Conservation (phyloP, 1,140 invertebrate genomes). For the Laodelphax striatellus region DNA sequence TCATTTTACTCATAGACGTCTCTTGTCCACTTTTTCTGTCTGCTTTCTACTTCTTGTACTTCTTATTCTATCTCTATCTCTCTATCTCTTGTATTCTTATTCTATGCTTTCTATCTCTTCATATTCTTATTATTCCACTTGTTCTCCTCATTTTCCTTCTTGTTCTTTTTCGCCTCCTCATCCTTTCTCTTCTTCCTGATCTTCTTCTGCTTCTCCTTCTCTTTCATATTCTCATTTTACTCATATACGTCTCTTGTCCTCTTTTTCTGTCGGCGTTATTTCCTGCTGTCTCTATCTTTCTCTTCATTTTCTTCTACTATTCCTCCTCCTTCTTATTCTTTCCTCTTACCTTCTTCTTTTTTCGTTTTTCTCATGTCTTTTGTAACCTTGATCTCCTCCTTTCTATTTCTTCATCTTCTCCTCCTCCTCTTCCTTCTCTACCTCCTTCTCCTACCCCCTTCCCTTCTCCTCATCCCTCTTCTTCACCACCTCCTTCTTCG, state of each 20-base stretch:
- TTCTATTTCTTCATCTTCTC: no score
- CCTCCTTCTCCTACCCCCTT: conserved; percentile 9
- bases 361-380: no score
- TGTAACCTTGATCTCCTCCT: no score
- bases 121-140: background rate
- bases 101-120: background rate
- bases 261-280: no score
- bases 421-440: conserved; percentile 22
- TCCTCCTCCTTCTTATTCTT: conserved; percentile 2
- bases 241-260: no score
- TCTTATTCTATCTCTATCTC: no score
- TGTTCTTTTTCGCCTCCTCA: conserved; percentile 8
- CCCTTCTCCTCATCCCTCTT: background rate
- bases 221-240: background rate
- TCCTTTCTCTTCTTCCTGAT: conserved; percentile 10
- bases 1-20: no score
- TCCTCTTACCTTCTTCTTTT: no score
- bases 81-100: no score
- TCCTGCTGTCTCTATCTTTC: no score
- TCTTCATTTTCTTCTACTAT: background rate
- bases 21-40: no score
- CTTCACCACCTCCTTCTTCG: background rate
- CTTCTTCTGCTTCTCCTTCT: conserved; percentile 6
- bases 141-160: background rate
- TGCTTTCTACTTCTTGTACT: no score